Evolutionary conservation across 1,140 invertebrate genomes (phyloP), one percentile per base, ranked within the genome.

Genomic region (Drosophila tani): DNA sequence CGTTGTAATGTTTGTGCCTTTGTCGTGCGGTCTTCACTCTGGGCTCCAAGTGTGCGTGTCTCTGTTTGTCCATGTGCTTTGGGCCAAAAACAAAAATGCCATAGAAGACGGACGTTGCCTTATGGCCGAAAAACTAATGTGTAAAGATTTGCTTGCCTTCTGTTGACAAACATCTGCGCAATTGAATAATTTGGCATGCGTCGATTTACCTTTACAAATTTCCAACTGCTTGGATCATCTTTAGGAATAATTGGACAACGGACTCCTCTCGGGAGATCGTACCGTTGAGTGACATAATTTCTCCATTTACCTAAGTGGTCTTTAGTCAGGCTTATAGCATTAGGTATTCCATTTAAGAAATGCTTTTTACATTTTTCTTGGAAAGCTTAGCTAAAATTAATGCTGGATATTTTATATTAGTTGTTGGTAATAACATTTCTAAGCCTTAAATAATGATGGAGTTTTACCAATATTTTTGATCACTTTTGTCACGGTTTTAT

Each of bases 1-100:
- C 81, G 85, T 82, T 90, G 85, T 90, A 90, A 90, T 90, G 85
- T 90, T 90, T 90, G 81, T 81, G 79, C 82, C 77, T 73, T 87
- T 90, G 81, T 71, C 84, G 81, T 84, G 81, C 67, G 84, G 85
- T 87, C 83, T 78, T 87, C 84, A 88, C 85, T 87, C 75, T 87
- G 73, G 81, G 45, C 84, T 57, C 47, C 81, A 87, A 87, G 84
- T 71, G 75, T 79, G 69, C 81, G 75, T 88, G 59, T 79, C 81
- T 84, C 59, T 90, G 81, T 90, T 88, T 88, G 81, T 81, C 77
- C 64, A 87, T 80, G 58, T 78, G 81, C 77, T 88, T 79, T 88
- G 58, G 66, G 68, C 49, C 63, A 53, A 82, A 73, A 79, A 74
- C 55, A 68, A 63, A 63, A 60, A 35, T 21, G 32, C 6, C 46